These are phyloP conservation scores for Callorhinus ursinus DNA, from an alignment of 2,113 vertebrate species.

Conservation along the genomic window DNA sequence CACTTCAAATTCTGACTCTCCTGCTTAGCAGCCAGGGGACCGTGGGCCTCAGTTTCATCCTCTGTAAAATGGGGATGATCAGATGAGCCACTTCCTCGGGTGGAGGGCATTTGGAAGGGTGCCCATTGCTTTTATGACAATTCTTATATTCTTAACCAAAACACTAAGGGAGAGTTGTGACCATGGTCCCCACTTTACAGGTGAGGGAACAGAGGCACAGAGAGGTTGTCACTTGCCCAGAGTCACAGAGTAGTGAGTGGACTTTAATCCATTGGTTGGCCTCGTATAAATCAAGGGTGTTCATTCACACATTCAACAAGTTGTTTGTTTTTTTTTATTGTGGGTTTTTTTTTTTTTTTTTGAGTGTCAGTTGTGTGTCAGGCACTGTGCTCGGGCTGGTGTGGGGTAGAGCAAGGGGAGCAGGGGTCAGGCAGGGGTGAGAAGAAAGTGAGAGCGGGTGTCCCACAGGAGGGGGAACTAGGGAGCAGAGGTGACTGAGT, in stretches of 20 bases:
- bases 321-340: not conserved
- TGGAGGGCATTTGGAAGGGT: not conserved
- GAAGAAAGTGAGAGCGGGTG: not conserved
- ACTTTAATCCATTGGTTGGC: not conserved
- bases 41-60: not conserved
- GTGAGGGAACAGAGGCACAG: not conserved
- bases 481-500: not conserved
- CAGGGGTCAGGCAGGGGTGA: not conserved
- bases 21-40: not conserved
- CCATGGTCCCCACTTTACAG: not conserved
- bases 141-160: not conserved
- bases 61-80: not conserved
- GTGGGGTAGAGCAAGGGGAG: not conserved
- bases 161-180: not conserved
- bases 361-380: not conserved
- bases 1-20: not conserved
- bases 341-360: not conserved
- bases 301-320: not conserved
- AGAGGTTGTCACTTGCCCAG: not conserved
- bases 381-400: not conserved
- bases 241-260: not conserved
- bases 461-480: not conserved
- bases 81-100: not conserved
- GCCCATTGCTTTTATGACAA: not conserved
- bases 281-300: not conserved